phyloP scores from a whole-genome alignment of 2,113 vertebrate genomes.

The Percopsis transmontana region DNA sequence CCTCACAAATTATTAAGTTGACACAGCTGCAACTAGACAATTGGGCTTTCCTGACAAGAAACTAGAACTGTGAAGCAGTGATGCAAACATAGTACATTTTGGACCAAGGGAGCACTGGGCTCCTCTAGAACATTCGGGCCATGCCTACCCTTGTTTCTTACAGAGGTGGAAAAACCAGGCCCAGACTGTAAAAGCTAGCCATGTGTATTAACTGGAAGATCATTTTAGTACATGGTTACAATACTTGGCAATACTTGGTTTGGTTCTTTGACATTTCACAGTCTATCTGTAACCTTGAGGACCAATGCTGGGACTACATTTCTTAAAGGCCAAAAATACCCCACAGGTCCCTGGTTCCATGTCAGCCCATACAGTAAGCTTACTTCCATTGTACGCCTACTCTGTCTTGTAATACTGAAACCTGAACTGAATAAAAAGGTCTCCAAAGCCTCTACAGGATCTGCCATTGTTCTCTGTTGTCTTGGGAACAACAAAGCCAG shows the following conservation, averaged over 20 bases:
- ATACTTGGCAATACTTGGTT: too few relatives aligned
- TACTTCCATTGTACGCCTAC: constrained; percentile 22
- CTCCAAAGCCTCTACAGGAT: constrained; percentile 21
- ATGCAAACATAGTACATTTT: neutral
- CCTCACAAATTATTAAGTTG: neutral
- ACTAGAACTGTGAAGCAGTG: neutral
- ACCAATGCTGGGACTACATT: constrained; percentile 21
- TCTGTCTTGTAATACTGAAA: constrained; percentile 27
- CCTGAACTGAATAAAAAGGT: constrained; percentile 41
- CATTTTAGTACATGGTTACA: too few relatives aligned
- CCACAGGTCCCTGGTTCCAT: constrained; percentile 36
- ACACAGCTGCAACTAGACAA: constrained; percentile 1
- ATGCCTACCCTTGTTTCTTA: too few relatives aligned
- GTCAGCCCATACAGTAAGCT: constrained; percentile 44
- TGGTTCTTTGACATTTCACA: too few relatives aligned
- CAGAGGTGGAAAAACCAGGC: too few relatives aligned
- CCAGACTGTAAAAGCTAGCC: too few relatives aligned
- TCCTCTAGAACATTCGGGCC: too few relatives aligned
- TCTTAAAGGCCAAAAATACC: constrained; percentile 20
- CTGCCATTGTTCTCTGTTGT: constrained; percentile 34
- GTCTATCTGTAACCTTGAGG: too few relatives aligned
- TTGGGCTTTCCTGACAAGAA: constrained; percentile 15
- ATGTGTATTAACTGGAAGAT: too few relatives aligned
- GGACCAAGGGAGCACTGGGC: too few relatives aligned
- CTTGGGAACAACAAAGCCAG: constrained; percentile 10